These are phyloP conservation scores for Bombus waltoni DNA, from an alignment of 1,140 invertebrate genomes.

Conservation along the genomic window DNA sequence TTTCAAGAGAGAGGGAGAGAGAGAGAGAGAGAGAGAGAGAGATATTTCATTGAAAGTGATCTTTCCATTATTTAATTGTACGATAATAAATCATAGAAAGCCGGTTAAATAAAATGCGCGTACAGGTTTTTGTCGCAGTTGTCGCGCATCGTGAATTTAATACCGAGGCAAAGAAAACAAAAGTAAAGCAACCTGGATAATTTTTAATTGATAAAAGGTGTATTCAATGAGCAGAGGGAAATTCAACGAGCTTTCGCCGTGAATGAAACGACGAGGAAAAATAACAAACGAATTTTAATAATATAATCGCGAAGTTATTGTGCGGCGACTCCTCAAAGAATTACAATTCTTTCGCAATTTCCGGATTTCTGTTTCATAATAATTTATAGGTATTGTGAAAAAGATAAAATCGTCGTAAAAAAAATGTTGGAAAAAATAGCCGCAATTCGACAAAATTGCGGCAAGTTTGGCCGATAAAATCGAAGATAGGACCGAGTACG, in stretches of 20 bases:
- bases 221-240: too few relatives aligned
- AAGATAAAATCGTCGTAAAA: neutral
- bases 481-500: too few relatives aligned
- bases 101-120: neutral
- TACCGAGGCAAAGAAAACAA: neutral
- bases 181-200: neutral
- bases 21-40: neutral
- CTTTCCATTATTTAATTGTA: neutral
- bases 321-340: too few relatives aligned
- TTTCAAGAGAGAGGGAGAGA: neutral
- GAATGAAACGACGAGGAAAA: too few relatives aligned
- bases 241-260: neutral
- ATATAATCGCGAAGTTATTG: too few relatives aligned
- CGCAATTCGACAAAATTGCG: neutral
- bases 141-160: neutral
- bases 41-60: neutral
- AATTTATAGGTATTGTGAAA: neutral
- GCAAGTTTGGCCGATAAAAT: neutral
- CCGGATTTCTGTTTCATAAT: neutral
- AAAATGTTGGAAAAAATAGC: too few relatives aligned
- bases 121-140: too few relatives aligned
- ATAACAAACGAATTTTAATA: too few relatives aligned
- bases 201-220: slow-evolving; percentile 16
- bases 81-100: neutral
- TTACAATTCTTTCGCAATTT: neutral